These are phyloP conservation scores for Cladopsammia gracilis DNA, from an alignment of 64 coral and sea anemone genomes.

Conservation along the genomic window DNA sequence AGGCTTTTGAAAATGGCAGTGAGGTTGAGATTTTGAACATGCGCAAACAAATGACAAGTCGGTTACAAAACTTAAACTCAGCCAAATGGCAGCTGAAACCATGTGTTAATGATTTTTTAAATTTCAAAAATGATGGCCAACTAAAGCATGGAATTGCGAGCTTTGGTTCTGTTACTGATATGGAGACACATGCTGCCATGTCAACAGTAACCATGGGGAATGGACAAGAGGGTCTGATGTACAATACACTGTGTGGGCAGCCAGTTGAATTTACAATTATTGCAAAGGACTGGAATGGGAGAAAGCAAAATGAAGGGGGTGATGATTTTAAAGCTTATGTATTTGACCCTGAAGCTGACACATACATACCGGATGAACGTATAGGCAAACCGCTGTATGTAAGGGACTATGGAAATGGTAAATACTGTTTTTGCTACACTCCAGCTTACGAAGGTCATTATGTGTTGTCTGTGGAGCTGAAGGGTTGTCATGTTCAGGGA, in stretches of 20 bases:
- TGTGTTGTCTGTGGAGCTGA: slow-evolving; percentile 58
- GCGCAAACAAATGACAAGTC: slow-evolving; percentile 32
- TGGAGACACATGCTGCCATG: background rate
- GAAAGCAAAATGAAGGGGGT: slow-evolving; percentile 39
- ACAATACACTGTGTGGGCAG: slow-evolving; percentile 46
- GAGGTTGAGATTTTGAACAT: slow-evolving; percentile 63
- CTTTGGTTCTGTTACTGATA: slow-evolving; percentile 16
- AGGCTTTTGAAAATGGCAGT: slow-evolving; percentile 63
- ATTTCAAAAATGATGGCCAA: background rate
- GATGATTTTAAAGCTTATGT: slow-evolving; percentile 25
- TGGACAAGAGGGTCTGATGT: slow-evolving; percentile 51
- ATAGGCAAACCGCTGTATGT: background rate
- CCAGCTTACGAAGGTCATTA: slow-evolving; percentile 34
- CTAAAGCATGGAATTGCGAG: background rate
- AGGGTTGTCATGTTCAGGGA: slow-evolving; percentile 54
- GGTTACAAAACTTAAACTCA: slow-evolving; percentile 21
- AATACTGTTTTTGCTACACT: slow-evolving; percentile 67
- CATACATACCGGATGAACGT: too few species aligned
- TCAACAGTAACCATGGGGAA: slow-evolving; percentile 47
- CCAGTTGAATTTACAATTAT: slow-evolving; percentile 57
- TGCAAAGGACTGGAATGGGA: slow-evolving; percentile 44
- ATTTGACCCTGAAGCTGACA: too few species aligned
- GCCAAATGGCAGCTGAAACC: slow-evolving; percentile 34
- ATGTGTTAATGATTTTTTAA: background rate
- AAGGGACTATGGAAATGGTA: slow-evolving; percentile 63